phyloP scores from a whole-genome alignment of 2,797 vertebrate genomes.

The Dicrostonyx torquatus region DNA sequence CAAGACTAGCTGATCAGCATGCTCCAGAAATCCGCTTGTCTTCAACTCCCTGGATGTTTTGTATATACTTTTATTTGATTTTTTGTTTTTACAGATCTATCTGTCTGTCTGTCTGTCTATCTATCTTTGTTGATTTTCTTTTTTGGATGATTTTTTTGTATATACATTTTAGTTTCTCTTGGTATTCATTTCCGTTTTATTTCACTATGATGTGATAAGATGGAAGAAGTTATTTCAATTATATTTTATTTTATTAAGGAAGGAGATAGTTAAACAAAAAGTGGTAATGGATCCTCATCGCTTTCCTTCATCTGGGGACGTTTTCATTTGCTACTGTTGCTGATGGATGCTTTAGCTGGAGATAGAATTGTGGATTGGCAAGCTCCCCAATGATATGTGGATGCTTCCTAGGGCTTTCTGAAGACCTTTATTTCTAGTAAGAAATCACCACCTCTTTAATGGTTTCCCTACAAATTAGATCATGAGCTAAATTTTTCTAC shows the following conservation, averaged over 20 bases:
- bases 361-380: background rate
- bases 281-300: too few relatives aligned
- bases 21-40: background rate
- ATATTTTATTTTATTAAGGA: background rate
- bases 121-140: too few relatives aligned
- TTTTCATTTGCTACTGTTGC: background rate
- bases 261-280: background rate
- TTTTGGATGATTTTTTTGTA: background rate
- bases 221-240: background rate
- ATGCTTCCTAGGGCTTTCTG: background rate
- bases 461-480: background rate
- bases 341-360: background rate
- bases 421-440: conserved; percentile 13
- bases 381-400: background rate
- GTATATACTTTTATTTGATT: background rate
- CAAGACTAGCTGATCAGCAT: background rate
- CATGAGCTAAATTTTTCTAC: background rate
- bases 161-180: background rate
- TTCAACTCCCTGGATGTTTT: background rate
- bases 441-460: background rate
- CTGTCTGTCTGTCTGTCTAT: too few relatives aligned
- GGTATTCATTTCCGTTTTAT: background rate
- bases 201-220: background rate
- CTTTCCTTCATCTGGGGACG: background rate
- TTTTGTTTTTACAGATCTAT: background rate